Base-by-base conservation (phyloP, 2,888 invertebrate species). In the Magallana nippona region DNA sequence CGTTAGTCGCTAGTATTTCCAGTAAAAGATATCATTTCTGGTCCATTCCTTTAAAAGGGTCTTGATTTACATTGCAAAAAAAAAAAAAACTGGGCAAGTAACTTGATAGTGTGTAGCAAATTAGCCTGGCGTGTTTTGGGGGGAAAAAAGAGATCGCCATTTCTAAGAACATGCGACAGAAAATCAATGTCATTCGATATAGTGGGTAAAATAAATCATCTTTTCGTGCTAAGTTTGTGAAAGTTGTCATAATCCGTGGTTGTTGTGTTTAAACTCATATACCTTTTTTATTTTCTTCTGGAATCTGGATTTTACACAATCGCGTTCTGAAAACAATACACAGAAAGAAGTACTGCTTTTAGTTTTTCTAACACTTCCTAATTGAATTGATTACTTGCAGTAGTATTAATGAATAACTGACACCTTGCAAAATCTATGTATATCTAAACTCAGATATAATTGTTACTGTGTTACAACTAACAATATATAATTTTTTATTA, bases 41-140 rank as follows among this genome's bases (percentile, higher is more conserved):
- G 22, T 71, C 71, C 71, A 71, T 71, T 71, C 32, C 71, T 71
- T 71, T 71, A 27, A 71, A 71, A 71, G 71, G 71, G 71, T 71
- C 32, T 71, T 71, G 71, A 71, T 71, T 71, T 71, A 71, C 71
- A 71, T 71, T 27, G 15, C 71, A 71, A 27, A 71, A 27, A 27
- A 44, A 71, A 71, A 22, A 27, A 44, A 71, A 71, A 22, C 22
- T 22, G 32, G 32, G 15, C 15, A 22, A 17, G 71, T 71, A 32
- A 71, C 71, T 71, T 32, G 27, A 71, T 71, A 71, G 71, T 27
- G 71, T 22, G 71, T 71, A 71, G 71, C 71, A 71, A 71, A 71
- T 71, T 71, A 71, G 71, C 32, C 71, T 71, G 32, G 71, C 71
- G 71, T 71, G 71, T 71, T 71, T 71, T 71, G 1, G 71, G 27